Base-by-base conservation (phyloP, 2,888 invertebrate genomes). In the Phoenoteleia sp. region DNA sequence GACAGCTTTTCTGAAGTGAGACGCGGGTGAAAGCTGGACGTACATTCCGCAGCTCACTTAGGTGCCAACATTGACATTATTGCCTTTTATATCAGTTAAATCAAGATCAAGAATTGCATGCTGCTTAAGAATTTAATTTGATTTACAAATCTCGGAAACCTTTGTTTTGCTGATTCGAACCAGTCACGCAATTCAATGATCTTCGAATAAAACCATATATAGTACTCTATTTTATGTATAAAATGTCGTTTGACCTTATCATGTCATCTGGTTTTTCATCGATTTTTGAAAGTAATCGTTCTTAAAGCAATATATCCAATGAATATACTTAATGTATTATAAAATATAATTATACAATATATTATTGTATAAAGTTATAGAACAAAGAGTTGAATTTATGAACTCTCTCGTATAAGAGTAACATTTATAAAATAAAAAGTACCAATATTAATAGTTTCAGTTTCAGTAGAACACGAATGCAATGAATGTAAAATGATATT, bases 21-120 rank as follows among this genome's bases (percentile, higher is more conserved):
- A 90, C 92, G 92, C 92, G 92, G 91, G 88, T 91, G 87, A 90
- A 86, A 81, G 89, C 88, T 88, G 91, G 90, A 86, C 79, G 86
- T 87, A 89, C 92, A 91, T 91, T 91, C 92, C 92, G 92, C 93
- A 92, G 89, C 92, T 93, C 93, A 93, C 93, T 93, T 92, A 90
- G 81, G 58, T 60, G 80, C 62, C 71, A 84, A 72, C 58, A 83
- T 80, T 84, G 81, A 79, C 75, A 84, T 83, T 83, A 81, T 87
- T 86, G 69, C 82, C 90, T 93, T 93, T 93, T 93, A 93, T 93
- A 93, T 86, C 86, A 79, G 62, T 42, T 21, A 39, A n/a, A 69
- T 29, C 87, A 84, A 87, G 88, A 91, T 91, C 88, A 86, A 58
- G 83, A 88, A 89, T 93, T 79, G 93, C 93, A 93, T 94, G 93